Evolutionary conservation across 2,888 invertebrate species (phyloP), one percentile per base, ranked within the genome.

Genomic region (Eretmocerus hayati): DNA sequence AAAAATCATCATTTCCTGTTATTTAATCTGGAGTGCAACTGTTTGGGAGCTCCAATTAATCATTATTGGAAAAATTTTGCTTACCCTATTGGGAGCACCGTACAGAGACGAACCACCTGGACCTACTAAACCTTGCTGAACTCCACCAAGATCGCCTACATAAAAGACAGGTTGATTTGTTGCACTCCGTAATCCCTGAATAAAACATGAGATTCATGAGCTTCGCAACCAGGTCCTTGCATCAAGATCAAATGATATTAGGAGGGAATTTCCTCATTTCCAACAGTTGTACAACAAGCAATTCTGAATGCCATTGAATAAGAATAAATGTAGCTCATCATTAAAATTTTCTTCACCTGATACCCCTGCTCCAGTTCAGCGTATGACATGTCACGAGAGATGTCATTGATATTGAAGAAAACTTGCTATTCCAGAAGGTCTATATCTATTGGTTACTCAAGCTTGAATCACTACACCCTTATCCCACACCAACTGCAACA

Each of bases 331-430:
- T n/a, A n/a, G n/a, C n/a, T n/a, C n/a, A n/a, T n/a, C n/a, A n/a
- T n/a, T n/a, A n/a, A 26, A 26, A 9, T 6, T 26, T 26, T 26
- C 8, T 41, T 74, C 85, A 85, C 90, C 80, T 90, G 90, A 77
- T 91, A 91, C 62, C 91, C 91, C 77, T 88, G 87, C 77, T 91
- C 91, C 66, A 91, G 77, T 78, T 91, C 90, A 71, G 90, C 90
- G 75, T 91, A 91, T 71, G 90, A 91, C 91, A 91, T 90, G 48
- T 48, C 52, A 52, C 38, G 58, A 47, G 56, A 43, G 58, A 56
- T 67, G 56, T 66, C 69, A 69, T 69, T 67, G 68, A 68, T 59
- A 47, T 60, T 47, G 56, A 41, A 47, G 47, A 40, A 49, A 22
- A 32, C n/a, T n/a, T n/a, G n/a, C n/a, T n/a, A n/a, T n/a, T n/a